Base-by-base conservation (phyloP, 2,888 invertebrate genomes). In the Meiosimyza decipiens region DNA sequence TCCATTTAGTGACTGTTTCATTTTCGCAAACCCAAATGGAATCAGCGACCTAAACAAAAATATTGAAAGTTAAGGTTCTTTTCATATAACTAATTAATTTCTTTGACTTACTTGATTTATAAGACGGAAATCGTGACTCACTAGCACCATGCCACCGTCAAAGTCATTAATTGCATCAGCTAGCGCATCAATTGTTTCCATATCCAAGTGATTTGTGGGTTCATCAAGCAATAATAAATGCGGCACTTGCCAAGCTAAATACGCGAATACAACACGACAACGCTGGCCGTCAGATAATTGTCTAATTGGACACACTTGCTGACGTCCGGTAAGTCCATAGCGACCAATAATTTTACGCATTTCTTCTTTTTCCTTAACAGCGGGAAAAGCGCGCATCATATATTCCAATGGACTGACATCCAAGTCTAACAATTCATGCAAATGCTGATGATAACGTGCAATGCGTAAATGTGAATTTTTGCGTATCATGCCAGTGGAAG, bases 1-100 rank as follows among this genome's bases (percentile, higher is more conserved):
- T 92, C 98, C 99, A 99, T 88, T 98, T 98, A 40, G 97, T 98
- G 71, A 97, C 94, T 6, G 94, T 92, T 82, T 94, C 95, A 77
- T 99, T 95, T 87, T 99, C 98, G 87, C 99, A 99, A 60, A 99
- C 94, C 99, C 99, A 99, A 86, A 99, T 99, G 88, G 98, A 97
- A 87, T 99, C 94, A 12, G 99, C 99, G 50, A 99, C 99, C 98
- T 98, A 82, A 65, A 85, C 80, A 73, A 1, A 7, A 15, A 50
- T 68, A 33, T 40, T 11, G 57, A 59, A 22, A 22, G 22, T 11
- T 12, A 57, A n/a, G 57, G 18, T 13, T 47, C 18, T 47, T 18
- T 18, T 5, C 18, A 64, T 2, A n/a, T 63, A 47, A 63, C 28
- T 47, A 63, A 33, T 47, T 40, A 33, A 11, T 16, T 11, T 71